Evolutionary conservation across 23 tunicate genomes (phyloP), one percentile per base, ranked within the genome.

Genomic region (Oikopleura vanhoeffeni): DNA sequence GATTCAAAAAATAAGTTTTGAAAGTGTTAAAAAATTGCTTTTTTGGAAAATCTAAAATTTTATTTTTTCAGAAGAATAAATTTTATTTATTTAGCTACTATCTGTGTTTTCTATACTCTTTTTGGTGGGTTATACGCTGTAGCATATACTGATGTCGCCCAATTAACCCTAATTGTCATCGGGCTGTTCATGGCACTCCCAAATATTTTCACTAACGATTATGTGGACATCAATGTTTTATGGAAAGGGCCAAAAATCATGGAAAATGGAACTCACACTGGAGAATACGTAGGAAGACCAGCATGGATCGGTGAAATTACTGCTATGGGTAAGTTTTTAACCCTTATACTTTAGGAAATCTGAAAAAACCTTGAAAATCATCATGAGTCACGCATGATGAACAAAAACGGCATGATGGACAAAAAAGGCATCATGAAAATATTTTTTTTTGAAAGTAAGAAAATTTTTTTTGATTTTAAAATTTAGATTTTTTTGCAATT

Each of bases 71-170:
- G n/a, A n/a, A n/a, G n/a, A n/a, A n/a, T n/a, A n/a, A n/a, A n/a
- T n/a, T n/a, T n/a, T n/a, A n/a, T n/a, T n/a, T n/a, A n/a, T 49
- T 49, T 49, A 49, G 64, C 64, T 24, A 8, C 64, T 49, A 49
- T 49, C 64, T 49, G 64, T 49, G 64, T 49, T 49, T 13, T 49
- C 64, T 49, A 49, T 49, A 49, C 79, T 32, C 34, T 71, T 4
- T 71, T 30, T 71, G 79, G 79, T 71, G 79, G 79, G 4, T 2
- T 71, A 2, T 71, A 71, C 38, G 79, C 79, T 3, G 79, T 71
- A 24, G 79, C 79, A 24, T 71, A 71, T 30, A 71, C 79, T 2
- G 79, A 71, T 71, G 35, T 71, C 32, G 79, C 35, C 79, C 79
- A 71, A 32, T 71, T 71, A 32, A 32, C 35, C 38, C 32, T 71